A percentile compares a stretch with the other conserved stretches of the same genome.
phyloP scores from a whole-genome alignment of 2,797 vertebrate genomes.

The Myripristis murdjan region DNA sequence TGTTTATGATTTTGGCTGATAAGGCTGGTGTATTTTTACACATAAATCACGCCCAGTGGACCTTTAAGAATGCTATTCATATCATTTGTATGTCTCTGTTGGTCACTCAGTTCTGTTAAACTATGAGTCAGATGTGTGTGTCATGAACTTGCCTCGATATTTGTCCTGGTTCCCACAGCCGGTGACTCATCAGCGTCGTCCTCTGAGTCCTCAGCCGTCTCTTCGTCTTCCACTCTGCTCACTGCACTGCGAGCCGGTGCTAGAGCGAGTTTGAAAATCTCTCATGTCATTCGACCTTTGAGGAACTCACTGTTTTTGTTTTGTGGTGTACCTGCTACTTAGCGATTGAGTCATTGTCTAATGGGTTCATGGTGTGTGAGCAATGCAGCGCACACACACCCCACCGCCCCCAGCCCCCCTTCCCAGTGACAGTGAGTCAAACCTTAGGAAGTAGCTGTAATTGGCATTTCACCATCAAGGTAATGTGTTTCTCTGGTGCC shows the following conservation, averaged over 20 bases:
- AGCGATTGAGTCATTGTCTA: slow-evolving; percentile 70
- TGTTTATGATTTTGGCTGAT: too few relatives aligned
- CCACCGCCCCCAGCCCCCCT: too few relatives aligned
- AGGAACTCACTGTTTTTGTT: slow-evolving; percentile 40
- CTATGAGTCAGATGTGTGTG: neutral
- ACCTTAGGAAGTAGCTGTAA: slow-evolving; percentile 54
- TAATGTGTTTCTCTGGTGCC: slow-evolving; percentile 22
- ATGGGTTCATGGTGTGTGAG: slow-evolving; percentile 53
- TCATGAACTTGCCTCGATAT: neutral
- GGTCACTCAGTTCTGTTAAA: slow-evolving; percentile 1
- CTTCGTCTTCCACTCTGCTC: neutral
- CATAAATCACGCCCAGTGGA: too few relatives aligned
- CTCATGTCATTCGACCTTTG: neutral
- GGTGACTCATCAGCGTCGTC: slow-evolving; percentile 19
- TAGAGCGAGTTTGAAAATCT: neutral
- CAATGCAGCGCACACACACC: slow-evolving; percentile 34
- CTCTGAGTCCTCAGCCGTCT: slow-evolving; percentile 4
- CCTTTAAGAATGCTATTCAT: neutral
- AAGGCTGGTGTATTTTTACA: too few relatives aligned
- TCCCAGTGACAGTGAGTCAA: slow-evolving; percentile 67
- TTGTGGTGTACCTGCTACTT: slow-evolving; percentile 47
- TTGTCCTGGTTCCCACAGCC: slow-evolving; percentile 4
- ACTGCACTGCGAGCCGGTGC: neutral
- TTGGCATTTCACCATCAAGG: slow-evolving; percentile 19
- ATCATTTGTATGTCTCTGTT: neutral